These are phyloP conservation scores for Acleris literana DNA, from an alignment of 2,888 invertebrate species.

Conservation along the genomic window DNA sequence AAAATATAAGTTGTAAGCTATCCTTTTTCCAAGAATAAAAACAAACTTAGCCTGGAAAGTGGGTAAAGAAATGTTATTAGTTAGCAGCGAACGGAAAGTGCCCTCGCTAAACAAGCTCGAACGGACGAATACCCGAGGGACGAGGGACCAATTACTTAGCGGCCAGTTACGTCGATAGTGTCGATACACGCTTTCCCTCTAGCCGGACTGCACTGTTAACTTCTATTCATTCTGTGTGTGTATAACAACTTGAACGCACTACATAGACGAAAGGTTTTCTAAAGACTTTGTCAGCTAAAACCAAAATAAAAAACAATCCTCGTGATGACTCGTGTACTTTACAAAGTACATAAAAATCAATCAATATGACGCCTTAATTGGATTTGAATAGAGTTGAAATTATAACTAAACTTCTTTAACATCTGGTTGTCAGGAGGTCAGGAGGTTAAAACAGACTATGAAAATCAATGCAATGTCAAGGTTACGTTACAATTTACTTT, in stretches of 20 bases:
- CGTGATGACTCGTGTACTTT: too few species aligned
- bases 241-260: constrained; percentile 15
- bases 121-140: constrained; percentile 58
- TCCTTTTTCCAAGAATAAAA: constrained; percentile 10
- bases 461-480: too few species aligned
- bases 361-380: too few species aligned
- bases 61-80: constrained; percentile 60
- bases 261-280: not conserved
- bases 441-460: too few species aligned
- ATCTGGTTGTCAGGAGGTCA: too few species aligned
- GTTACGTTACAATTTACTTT: too few species aligned
- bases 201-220: constrained; percentile 18
- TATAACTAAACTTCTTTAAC: too few species aligned
- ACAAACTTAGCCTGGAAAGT: constrained; percentile 29
- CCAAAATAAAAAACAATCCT: too few species aligned
- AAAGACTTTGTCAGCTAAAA: too few species aligned
- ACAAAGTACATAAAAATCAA: too few species aligned
- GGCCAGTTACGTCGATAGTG: constrained; percentile 59
- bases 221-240: constrained; percentile 13
- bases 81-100: constrained; percentile 54
- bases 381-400: too few species aligned
- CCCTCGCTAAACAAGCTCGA: constrained; percentile 58
- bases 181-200: constrained; percentile 58
- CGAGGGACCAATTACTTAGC: constrained; percentile 71
- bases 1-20: too few species aligned